Evolutionary conservation across 2,113 vertebrate genomes (phyloP).

Genomic region (Notiomystis cincta): DNA sequence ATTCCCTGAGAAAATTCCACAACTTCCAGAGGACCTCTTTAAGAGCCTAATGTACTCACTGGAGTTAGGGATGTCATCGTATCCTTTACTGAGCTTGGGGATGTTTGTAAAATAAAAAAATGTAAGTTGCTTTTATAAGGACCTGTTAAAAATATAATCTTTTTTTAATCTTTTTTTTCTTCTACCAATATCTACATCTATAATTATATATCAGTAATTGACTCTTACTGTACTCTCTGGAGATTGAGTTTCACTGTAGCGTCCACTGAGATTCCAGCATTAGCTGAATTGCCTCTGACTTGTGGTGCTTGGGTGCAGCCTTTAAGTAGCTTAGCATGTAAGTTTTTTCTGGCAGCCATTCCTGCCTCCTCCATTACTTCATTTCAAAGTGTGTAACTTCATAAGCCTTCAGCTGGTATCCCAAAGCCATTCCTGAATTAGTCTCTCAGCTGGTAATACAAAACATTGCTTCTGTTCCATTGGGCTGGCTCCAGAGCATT

Average conservation of each 20-base stretch:
- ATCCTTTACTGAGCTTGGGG: constrained; percentile 79
- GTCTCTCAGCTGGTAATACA: constrained; percentile 22
- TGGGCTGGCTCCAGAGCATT: constrained; percentile 58
- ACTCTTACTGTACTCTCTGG: not conserved
- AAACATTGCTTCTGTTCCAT: not conserved
- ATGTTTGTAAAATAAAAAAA: not conserved
- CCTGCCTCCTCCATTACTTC: constrained; percentile 26
- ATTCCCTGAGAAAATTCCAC: constrained; percentile 98
- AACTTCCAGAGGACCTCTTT: constrained; percentile 96
- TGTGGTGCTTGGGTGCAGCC: not conserved
- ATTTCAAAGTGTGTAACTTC: constrained; percentile 35
- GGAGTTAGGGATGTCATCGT: constrained; percentile 97
- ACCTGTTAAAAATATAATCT: not conserved
- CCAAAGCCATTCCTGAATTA: constrained; percentile 27
- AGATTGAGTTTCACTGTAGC: not conserved
- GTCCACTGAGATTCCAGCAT: not conserved
- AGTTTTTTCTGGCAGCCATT: constrained; percentile 50
- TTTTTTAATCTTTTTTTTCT: not conserved
- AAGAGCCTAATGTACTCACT: constrained; percentile 98
- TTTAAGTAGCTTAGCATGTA: constrained; percentile 18
- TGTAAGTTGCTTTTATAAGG: not conserved
- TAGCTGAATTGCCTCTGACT: not conserved
- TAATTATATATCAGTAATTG: not conserved
- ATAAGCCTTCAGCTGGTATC: constrained; percentile 25
- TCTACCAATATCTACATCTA: not conserved